Base-by-base conservation (phyloP, 1,140 invertebrate species). In the Bombus cullumanus region DNA sequence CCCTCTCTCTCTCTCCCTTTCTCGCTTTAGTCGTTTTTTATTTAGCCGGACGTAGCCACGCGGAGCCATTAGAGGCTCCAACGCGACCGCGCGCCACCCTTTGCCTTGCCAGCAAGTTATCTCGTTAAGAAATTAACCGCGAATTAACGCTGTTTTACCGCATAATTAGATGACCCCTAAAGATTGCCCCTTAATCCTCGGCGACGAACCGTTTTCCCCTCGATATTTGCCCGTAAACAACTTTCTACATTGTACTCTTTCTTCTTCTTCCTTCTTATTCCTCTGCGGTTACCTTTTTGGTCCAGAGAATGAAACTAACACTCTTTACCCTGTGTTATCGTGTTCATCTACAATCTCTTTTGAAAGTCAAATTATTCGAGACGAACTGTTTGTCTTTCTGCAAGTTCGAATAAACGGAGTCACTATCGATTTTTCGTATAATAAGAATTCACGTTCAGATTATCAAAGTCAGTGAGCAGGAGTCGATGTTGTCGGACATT, bases 121-220 rank as follows among this genome's bases (percentile, higher is more conserved):
- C 90, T 91, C 90, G 90, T 91, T 91, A 91, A 91, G 85, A 91
- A 91, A 91, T 91, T 91, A 91, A 91, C 90, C 87, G 64, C 88
- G 90, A 91, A 91, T 91, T 91, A 91, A 91, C 85, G 90, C 73
- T 66, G 90, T 89, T 91, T 91, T 79, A 83, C 81, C 90, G 85
- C 88, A 86, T 89, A 91, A 91, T 91, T 91, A 91, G 90, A 91
- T 91, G 90, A 89, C 90, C 88, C 34, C 74, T 75, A 81, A 91
- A 91, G 90, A 91, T 91, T 89, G 87, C 76, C 87, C 76, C 86
- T 91, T 83, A 86, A 83, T 88, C 41, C 75, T 57, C 68, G 71
- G 86, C 89, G 68, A 68, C 64, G 41, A 47, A 76, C n/a, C 64
- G 68, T 87, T 89, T 84, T 83, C 86, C 81, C 69, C 71, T 71